Evolutionary conservation across 2,113 vertebrate genomes (phyloP).

Genomic region (Patagioenas fasciata): DNA sequence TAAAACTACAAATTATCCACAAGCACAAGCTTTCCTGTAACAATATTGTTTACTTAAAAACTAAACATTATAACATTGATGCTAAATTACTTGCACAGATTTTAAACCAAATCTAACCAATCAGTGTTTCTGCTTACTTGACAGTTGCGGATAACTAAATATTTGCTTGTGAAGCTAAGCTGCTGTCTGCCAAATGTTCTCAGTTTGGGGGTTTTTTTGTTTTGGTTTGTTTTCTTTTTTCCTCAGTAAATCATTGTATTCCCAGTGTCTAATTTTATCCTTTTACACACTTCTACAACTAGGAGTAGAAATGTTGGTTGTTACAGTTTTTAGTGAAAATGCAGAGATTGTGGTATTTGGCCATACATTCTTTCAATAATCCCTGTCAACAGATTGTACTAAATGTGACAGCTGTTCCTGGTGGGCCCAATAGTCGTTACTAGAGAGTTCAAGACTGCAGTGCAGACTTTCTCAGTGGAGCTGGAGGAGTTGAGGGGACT

Average conservation of each 20-base stretch:
- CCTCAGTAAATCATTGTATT: neutral
- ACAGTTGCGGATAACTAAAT: neutral
- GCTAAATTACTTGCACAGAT: neutral
- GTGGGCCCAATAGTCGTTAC: neutral
- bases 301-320: neutral
- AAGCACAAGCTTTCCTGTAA: slow-evolving; percentile 23
- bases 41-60: slow-evolving; percentile 34
- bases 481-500: neutral
- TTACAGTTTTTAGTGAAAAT: neutral
- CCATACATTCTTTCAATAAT: neutral
- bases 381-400: neutral
- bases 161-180: slow-evolving; percentile 19
- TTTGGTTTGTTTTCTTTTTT: neutral
- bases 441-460: neutral
- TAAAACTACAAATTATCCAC: slow-evolving; percentile 51
- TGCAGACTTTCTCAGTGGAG: neutral
- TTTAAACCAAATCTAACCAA: slow-evolving; percentile 21
- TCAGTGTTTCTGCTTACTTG: slow-evolving; percentile 39
- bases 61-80: slow-evolving; percentile 35
- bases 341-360: neutral
- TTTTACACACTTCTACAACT: neutral
- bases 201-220: neutral
- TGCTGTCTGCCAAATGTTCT: neutral
- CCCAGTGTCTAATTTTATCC: neutral
- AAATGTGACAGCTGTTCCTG: neutral